Evolutionary conservation across 2,888 invertebrate species (phyloP), one percentile per base, ranked within the genome.

Genomic region (Linnaemya tessellans): DNA sequence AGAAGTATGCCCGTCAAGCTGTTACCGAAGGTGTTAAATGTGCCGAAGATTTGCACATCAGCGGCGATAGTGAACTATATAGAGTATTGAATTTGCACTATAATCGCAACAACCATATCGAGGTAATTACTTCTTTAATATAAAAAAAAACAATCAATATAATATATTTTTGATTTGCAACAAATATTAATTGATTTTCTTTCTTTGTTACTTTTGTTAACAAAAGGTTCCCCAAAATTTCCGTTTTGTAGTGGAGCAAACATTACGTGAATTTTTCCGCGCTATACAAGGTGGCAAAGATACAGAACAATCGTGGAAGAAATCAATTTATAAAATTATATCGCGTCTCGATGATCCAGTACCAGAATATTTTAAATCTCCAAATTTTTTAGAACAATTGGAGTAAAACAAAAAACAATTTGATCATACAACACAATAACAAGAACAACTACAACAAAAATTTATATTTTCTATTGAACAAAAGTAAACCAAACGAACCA

Each of bases 311-410:
- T 99, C 99, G 91, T 99, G 99, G 99, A 99, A 99, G 94, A 99
- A 99, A 93, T 97, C 98, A 91, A 99, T 99, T 94, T 99, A 99
- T 95, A 99, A 99, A 94, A 97, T 99, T 91, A 99, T 99, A 93
- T 98, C 99, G 90, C 96, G 99, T 93, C 95, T 99, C 94, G 99
- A 99, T 94, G 99, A 99, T 93, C 97, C 97, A 88, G 98, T 99
- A 91, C 99, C 99, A 89, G 99, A 99, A 93, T 99, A 98, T 94
- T 99, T 99, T 95, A 99, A 99, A 94, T 98, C 98, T 91, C 98
- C 99, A 89, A 98, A 99, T 94, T 99, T 99, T 95, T 96, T 99
- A 94, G 99, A 99, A 93, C 98, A 98, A 93, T 95, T 99, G 92
- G 98, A 98, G 95, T 98, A 92, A 90, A 88, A 90, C 73, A 75